phyloP scores from a whole-genome alignment of 2,797 vertebrate species.

The Halcyon badia region DNA sequence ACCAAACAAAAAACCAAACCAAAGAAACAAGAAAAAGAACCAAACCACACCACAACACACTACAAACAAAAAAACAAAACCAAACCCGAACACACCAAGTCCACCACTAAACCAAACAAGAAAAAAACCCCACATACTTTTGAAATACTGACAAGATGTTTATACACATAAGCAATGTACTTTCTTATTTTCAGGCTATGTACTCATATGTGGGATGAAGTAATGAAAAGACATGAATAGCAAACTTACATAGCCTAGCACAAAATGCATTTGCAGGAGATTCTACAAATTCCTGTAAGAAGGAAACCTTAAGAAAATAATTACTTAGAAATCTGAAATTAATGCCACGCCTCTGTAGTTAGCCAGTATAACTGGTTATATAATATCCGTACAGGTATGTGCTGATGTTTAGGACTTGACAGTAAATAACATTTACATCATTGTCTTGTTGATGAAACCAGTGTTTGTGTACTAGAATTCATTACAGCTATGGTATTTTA shows the following conservation, averaged over 20 bases:
- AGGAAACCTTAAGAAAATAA: neutral
- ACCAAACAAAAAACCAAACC: too few species aligned
- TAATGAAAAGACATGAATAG: neutral
- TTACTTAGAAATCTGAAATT: neutral
- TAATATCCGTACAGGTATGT: neutral
- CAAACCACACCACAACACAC: too few species aligned
- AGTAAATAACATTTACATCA: neutral
- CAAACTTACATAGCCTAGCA: fast-evolving
- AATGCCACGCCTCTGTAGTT: fast-evolving
- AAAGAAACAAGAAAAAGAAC: too few species aligned
- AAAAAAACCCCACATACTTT: neutral
- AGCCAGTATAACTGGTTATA: neutral
- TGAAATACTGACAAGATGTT: neutral
- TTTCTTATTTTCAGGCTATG: neutral
- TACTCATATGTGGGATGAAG: neutral
- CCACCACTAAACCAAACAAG: neutral
- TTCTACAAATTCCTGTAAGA: neutral
- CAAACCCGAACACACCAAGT: too few species aligned
- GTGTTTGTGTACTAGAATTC: neutral
- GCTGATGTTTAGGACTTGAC: neutral
- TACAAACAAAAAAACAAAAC: too few species aligned
- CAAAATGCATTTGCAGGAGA: neutral
- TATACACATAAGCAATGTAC: neutral
- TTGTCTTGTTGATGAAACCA: neutral
- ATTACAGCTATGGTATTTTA: neutral